A percentile compares a stretch with the other conserved stretches of the same genome.
Evolutionary conservation across 2,113 vertebrate species (phyloP).

Genomic region (Perccottus glenii): DNA sequence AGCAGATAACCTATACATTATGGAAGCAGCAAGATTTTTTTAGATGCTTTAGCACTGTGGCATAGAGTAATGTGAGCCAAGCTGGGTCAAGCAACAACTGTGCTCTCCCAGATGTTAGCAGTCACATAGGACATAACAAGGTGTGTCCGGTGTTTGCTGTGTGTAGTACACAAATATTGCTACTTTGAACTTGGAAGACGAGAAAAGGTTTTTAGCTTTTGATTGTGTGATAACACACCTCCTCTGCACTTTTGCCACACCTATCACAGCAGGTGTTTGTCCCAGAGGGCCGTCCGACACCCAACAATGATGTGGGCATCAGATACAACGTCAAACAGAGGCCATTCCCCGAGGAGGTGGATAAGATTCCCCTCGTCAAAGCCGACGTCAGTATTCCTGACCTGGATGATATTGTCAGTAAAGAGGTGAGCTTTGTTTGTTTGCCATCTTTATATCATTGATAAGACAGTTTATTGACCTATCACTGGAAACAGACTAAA

Average conservation of each 20-base stretch:
- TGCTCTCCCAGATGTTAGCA: no score
- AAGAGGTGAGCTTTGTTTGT: conserved; percentile 79
- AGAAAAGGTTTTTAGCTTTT: background rate
- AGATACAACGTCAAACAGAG: conserved; percentile 92
- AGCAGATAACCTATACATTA: no score
- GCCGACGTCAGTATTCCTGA: conserved; percentile 96
- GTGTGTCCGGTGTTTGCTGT: no score
- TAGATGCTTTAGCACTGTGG: no score
- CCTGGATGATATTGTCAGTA: conserved; percentile 93
- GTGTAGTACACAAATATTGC: no score
- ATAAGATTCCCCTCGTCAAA: conserved; percentile 97
- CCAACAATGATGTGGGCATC: conserved; percentile 88
- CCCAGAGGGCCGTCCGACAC: conserved; percentile 88
- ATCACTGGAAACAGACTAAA: background rate
- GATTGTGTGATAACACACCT: conserved; percentile 1
- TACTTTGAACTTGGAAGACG: background rate
- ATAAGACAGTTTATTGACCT: no score
- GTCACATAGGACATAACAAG: no score
- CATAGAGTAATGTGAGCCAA: no score
- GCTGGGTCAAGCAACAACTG: no score
- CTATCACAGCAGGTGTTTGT: conserved; percentile 86
- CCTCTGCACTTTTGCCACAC: background rate
- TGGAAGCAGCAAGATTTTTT: no score
- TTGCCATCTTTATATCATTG: background rate
- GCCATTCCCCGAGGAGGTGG: conserved; percentile 95